These are phyloP conservation scores for Pongo pygmaeus DNA, from an alignment of 2,113 vertebrate species.

Conservation along the genomic window DNA sequence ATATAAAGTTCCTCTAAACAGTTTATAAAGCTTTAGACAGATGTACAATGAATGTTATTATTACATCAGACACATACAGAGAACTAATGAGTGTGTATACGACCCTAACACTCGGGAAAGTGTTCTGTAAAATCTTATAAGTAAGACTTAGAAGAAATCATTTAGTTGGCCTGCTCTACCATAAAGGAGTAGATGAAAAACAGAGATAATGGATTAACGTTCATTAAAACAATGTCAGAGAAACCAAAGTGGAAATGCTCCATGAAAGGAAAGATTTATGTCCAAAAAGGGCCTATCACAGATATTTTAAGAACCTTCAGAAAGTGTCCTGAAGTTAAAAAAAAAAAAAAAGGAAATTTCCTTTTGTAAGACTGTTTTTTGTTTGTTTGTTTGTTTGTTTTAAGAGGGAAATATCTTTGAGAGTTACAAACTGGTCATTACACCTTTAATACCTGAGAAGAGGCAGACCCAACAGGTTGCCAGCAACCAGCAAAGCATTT, in stretches of 20 bases:
- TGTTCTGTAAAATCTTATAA: neutral
- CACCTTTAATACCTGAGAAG: neutral
- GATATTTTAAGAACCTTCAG: neutral
- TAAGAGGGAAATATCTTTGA: neutral
- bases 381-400: neutral
- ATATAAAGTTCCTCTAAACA: conserved; percentile 10
- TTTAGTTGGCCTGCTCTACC: neutral
- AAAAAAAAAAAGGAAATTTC: neutral
- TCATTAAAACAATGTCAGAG: neutral
- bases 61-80: neutral
- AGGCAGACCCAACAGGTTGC: neutral
- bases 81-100: neutral
- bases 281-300: neutral
- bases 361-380: neutral
- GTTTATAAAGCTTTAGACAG: neutral
- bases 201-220: neutral
- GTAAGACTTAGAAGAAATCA: neutral
- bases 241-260: neutral
- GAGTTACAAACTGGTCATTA: neutral
- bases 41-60: neutral
- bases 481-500: neutral
- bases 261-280: neutral
- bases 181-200: neutral
- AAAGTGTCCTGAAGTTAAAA: neutral
- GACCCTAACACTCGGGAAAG: neutral